Percentiles rank a stretch among this genome's conserved stretches.
Evolutionary conservation across 2,797 vertebrate species (phyloP).

Genomic region (Macrochelys suwanniensis): DNA sequence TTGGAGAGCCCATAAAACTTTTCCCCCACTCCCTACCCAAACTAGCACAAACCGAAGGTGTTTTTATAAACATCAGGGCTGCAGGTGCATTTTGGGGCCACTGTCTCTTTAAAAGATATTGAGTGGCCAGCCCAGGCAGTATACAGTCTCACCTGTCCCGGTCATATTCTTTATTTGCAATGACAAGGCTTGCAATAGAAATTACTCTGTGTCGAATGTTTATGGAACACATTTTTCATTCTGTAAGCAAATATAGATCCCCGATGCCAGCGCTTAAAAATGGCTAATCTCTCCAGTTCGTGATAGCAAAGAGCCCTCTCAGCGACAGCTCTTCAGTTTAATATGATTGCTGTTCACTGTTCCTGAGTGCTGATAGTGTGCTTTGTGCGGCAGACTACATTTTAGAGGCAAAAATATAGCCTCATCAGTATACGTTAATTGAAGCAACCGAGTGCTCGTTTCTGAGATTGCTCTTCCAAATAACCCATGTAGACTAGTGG

Average conservation of each 20-base stretch:
- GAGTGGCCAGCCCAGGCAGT: conserved; percentile 13
- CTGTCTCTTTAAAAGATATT: conserved; percentile 20
- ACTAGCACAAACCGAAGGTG: neutral
- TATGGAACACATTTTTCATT: conserved; percentile 82
- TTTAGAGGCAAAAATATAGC: neutral
- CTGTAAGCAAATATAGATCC: conserved; percentile 83
- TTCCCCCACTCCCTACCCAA: neutral
- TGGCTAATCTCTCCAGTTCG: neutral
- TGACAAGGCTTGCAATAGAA: conserved; percentile 71
- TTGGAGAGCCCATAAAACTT: neutral
- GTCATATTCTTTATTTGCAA: conserved; percentile 59
- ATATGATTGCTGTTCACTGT: neutral
- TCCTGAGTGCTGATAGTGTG: neutral
- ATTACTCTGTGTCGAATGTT: conserved; percentile 75
- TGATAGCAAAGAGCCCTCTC: neutral
- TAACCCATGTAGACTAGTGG: neutral
- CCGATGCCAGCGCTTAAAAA: conserved; percentile 62
- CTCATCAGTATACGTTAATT: neutral
- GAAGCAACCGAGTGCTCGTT: neutral
- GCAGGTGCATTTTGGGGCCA: neutral
- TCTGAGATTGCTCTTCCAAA: fast-evolving
- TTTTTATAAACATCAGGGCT: neutral
- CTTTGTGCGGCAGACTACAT: fast-evolving
- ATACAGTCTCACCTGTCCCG: conserved; percentile 68
- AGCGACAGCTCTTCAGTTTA: neutral